A percentile compares a stretch with the other conserved stretches of the same genome.
Conservation (phyloP, 2,888 invertebrate genomes). For the Cyclophora punctaria region DNA sequence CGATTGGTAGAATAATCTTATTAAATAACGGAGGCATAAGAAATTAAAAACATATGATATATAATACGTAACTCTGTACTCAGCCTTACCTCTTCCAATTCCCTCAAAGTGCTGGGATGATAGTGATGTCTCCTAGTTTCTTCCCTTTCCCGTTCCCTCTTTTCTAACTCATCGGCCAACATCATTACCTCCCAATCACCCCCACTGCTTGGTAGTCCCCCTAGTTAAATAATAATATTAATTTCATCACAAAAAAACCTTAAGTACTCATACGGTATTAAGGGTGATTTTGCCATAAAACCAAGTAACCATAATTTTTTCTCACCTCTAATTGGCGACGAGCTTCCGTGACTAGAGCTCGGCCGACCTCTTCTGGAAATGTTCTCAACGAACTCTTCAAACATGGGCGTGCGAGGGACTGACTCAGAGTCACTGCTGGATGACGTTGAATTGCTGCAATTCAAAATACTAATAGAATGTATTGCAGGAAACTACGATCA, state of each 20-base stretch:
- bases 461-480: too few relatives aligned
- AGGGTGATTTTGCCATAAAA: too few relatives aligned
- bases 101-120: constrained; percentile 53
- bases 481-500: too few relatives aligned
- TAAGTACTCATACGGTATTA: too few relatives aligned
- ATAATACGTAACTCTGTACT: not conserved
- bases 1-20: too few relatives aligned
- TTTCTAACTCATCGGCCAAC: constrained; percentile 83
- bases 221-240: too few relatives aligned
- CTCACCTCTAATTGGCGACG: constrained; percentile 54
- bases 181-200: constrained; percentile 87
- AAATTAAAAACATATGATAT: not conserved
- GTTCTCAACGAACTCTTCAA: constrained; percentile 62
- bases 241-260: too few relatives aligned
- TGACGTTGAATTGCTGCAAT: constrained; percentile 50
- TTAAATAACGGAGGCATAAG: too few relatives aligned
- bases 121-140: constrained; percentile 51
- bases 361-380: constrained; percentile 32
- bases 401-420: constrained; percentile 62
- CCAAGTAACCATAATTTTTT: too few relatives aligned
- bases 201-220: constrained; percentile 46
- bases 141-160: constrained; percentile 66
- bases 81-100: constrained; percentile 56
- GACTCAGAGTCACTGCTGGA: constrained; percentile 68
- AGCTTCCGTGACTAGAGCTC: constrained; percentile 41